These are phyloP conservation scores for Heterocephalus glaber DNA, from an alignment of 2,113 vertebrate genomes.

Conservation along the genomic window DNA sequence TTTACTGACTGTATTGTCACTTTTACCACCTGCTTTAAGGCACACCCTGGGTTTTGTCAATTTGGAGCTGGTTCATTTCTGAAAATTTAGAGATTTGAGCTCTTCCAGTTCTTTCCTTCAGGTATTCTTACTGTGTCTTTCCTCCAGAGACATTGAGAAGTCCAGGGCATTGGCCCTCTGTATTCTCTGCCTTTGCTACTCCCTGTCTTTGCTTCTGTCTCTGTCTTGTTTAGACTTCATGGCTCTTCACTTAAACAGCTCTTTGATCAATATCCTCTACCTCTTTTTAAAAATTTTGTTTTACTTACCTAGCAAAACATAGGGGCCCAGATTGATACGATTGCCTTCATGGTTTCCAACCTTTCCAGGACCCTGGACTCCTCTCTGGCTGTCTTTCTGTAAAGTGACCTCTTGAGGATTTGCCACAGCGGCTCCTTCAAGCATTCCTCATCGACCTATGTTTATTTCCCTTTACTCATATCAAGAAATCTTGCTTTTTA, in stretches of 20 bases:
- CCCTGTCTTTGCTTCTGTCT: background rate
- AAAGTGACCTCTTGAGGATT: background rate
- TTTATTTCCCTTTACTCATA: background rate
- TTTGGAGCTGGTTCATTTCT: background rate
- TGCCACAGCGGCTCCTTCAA: background rate
- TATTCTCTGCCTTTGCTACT: background rate
- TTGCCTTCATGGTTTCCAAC: background rate
- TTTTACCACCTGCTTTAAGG: background rate
- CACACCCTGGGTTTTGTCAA: background rate
- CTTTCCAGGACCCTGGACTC: background rate
- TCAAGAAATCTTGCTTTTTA: background rate
- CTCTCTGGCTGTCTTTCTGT: background rate
- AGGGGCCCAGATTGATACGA: background rate
- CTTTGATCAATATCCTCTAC: background rate
- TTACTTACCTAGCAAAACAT: background rate
- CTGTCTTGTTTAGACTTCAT: background rate
- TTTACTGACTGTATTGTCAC: background rate
- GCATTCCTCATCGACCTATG: background rate
- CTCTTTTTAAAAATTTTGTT: background rate
- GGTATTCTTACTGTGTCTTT: background rate
- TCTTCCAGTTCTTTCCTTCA: background rate
- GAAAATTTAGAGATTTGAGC: background rate
- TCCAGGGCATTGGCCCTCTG: background rate
- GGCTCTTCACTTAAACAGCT: background rate
- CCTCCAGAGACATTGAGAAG: background rate